phyloP scores from a whole-genome alignment of 1,140 invertebrate genomes.

The Drosophila arawakana region DNA sequence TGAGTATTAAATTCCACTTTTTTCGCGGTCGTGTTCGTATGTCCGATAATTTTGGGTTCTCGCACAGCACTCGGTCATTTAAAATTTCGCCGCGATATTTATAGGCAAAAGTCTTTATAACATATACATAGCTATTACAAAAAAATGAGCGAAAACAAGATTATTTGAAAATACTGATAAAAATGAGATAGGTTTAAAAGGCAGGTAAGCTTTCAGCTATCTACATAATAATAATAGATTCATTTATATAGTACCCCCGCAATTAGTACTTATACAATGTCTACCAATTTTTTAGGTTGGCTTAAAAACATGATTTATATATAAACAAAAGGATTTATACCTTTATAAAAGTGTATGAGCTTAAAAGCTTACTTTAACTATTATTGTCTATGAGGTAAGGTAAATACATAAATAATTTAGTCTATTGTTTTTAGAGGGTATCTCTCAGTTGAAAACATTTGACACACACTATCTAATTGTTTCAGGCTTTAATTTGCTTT shows the following conservation, averaged over 20 bases:
- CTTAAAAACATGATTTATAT: background rate
- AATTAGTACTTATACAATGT: background rate
- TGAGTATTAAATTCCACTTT: background rate
- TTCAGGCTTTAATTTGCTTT: too few relatives aligned
- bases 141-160: constrained; percentile 1
- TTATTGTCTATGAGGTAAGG: too few relatives aligned
- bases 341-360: background rate
- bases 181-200: background rate
- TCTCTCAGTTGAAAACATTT: background rate
- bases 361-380: background rate
- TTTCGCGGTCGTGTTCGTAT: background rate
- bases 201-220: constrained; percentile 4
- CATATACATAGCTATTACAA: background rate
- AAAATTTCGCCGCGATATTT: constrained; percentile 25
- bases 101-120: constrained; percentile 21
- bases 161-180: constrained; percentile 16
- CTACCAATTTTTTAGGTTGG: background rate
- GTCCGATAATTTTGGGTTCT: constrained; percentile 46
- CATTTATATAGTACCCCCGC: background rate
- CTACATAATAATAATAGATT: background rate
- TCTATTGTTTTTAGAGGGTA: background rate
- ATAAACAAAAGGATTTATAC: background rate
- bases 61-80: constrained; percentile 22
- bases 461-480: too few relatives aligned
- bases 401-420: too few relatives aligned